Base-by-base conservation (phyloP, 1,140 invertebrate species). In the Macrotrachela quadricornifera region DNA sequence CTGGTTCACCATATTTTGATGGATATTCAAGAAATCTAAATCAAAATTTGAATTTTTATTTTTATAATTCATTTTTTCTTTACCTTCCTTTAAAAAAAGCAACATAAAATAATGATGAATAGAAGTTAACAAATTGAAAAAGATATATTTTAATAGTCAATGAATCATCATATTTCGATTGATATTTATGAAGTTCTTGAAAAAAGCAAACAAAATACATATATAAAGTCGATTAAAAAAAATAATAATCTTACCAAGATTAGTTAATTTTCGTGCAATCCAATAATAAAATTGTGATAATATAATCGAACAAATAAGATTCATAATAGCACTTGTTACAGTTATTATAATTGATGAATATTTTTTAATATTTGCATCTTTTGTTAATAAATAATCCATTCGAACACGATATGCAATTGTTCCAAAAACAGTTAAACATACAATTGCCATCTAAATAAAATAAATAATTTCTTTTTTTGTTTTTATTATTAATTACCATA, bases 81-180 rank as follows among this genome's bases (percentile, higher is more conserved):
- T 4, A 56, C 45, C 46, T 90, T 52, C 70, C 72, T 60, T 74
- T 95, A 64, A 94, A 91, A 65, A 94, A 92, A 0, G 86, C 87
- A 49, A 94, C 92, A 68, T 94, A 95, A 49, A 95, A 87, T 1
- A 94, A 76, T 0, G 87, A 90, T 0, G 85, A 85, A 62, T 92
- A 94, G 67, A 83, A 91, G 64, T 94, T 94, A 73, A 92, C 83
- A 64, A 91, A 94, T 66, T 94, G 86, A 69, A 95, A 94, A 46
- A 92, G 75, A 70, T 90, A 94, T 72, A 94, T 92, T 69, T 94
- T 94, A 61, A 92, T 85, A 0, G 86, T 94, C 63, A 85, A 92
- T 1, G 82, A 87, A 62, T 90, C 82, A 71, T 94, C 88, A 66
- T 88, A 94, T 69, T 91, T 85, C 0, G 83, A 85, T 63, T 91